Evolutionary conservation across 1,140 invertebrate genomes (phyloP).

Genomic region (Drosophila micromelanica): DNA sequence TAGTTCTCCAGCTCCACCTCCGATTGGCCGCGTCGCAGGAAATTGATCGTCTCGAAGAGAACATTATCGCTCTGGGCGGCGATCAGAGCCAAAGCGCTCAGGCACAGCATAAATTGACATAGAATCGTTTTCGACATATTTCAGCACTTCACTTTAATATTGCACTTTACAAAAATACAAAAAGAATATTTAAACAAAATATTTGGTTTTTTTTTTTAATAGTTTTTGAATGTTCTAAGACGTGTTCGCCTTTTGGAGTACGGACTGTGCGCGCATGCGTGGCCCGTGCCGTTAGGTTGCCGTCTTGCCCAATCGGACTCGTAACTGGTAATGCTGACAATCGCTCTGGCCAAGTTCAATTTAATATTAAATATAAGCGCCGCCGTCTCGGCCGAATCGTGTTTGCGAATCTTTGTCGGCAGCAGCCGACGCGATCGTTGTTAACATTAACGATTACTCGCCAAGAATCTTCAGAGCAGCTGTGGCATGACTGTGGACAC

Average conservation of each 20-base stretch:
- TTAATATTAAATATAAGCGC: constrained; percentile 77
- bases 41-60: constrained; percentile 73
- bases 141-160: constrained; percentile 28
- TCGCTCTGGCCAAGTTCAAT: constrained; percentile 75
- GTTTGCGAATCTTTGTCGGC: constrained; percentile 49
- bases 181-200: neutral
- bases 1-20: constrained; percentile 66
- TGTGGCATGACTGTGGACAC: constrained; percentile 63
- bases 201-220: neutral
- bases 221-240: constrained; percentile 1
- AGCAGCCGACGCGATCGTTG: constrained; percentile 3
- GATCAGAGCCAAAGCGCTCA: constrained; percentile 9
- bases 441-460: constrained; percentile 19
- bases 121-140: constrained; percentile 38
- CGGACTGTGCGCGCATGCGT: constrained; percentile 46
- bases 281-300: constrained; percentile 33
- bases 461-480: constrained; percentile 69
- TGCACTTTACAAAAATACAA: constrained; percentile 44
- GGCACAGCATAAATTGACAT: constrained; percentile 20
- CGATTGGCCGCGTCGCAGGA: constrained; percentile 63
- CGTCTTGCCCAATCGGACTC: constrained; percentile 74
- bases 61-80: constrained; percentile 72
- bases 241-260: neutral
- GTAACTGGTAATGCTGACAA: constrained; percentile 77
- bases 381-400: constrained; percentile 39